Base-by-base conservation (phyloP, 2,797 vertebrate genomes). In the Galago senegalensis region DNA sequence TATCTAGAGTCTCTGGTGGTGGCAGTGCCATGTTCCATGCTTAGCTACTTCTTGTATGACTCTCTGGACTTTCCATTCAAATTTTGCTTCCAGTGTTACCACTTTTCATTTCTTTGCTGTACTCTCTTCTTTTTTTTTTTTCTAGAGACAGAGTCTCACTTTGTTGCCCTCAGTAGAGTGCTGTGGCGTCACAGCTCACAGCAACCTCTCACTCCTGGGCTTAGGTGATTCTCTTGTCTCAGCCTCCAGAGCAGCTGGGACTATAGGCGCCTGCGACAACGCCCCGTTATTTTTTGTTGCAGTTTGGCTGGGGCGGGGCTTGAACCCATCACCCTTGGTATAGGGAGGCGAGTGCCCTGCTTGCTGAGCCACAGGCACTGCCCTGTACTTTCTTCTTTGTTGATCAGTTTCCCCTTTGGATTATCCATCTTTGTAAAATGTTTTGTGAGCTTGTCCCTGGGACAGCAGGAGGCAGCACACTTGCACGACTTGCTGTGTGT, bases 101-200 rank as follows among this genome's bases (percentile, higher is more conserved):
- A 27, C 53, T 80, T 91, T 70, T 75, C 25, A 31, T 82, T 87
- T 88, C 56, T 72, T 83, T 46, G 63, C n/a, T 29, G 7, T 23
- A 23, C 63, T 79, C 89, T 88, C 25, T 43, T 93, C 49, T 90
- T 84, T 58, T 79, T 92, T 88, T 43, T 93, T 43, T 69, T 90
- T 87, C 11, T 46, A 11, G 46, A 46, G 46, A 46, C 9, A 46
- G 46, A 9, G 8, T 46, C 46, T 46, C 46, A 46, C 46, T 46
- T 46, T 46, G 46, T 46, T 46, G 46, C 46, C 46, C 46, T 46
- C 9, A 11, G 46, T 46, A 46, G 46, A 46, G 46, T 46, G 46
- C 46, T 46, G 46, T 46, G 46, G 46, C 46, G 2, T 46, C 46
- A 46, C 46, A 46, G 46, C 46, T 46, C 46, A 46, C 46, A 46